A percentile compares a stretch with the other conserved stretches of the same genome.
These are phyloP conservation scores for Anagyrus pseudococci DNA, from an alignment of 2,888 invertebrate genomes.

Conservation along the genomic window DNA sequence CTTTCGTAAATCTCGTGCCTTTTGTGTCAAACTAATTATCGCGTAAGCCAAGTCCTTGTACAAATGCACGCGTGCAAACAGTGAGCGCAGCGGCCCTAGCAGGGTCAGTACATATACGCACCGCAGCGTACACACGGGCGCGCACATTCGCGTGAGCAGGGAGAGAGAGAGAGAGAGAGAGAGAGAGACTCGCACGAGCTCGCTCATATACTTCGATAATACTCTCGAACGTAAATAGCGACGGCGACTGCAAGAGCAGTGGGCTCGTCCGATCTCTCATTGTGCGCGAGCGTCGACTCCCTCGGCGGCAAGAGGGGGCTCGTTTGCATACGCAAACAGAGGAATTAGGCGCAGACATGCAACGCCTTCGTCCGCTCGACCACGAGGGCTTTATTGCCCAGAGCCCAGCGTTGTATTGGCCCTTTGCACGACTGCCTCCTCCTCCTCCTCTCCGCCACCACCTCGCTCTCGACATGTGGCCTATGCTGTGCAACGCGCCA, in stretches of 20 bases:
- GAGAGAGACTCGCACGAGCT: too few relatives aligned
- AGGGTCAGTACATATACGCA: too few relatives aligned
- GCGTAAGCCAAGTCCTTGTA: too few relatives aligned
- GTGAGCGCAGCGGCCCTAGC: too few relatives aligned
- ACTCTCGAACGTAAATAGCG: not conserved
- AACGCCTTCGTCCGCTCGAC: constrained; percentile 15
- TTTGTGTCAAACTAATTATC: too few relatives aligned
- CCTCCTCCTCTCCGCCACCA: too few relatives aligned
- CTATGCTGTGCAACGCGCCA: too few relatives aligned
- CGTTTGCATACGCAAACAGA: constrained; percentile 56
- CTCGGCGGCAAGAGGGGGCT: constrained; percentile 37
- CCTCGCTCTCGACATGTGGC: too few relatives aligned
- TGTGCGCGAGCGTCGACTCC: constrained; percentile 8
- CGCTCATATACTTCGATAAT: constrained; percentile 8
- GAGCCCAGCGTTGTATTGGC: too few relatives aligned
- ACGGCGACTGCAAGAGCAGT: not conserved
- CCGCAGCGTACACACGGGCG: not conserved
- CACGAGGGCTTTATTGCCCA: not conserved
- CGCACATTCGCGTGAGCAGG: not conserved
- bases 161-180: not conserved
- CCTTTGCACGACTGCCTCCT: too few relatives aligned
- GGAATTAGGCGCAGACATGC: constrained; percentile 51
- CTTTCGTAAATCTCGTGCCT: too few relatives aligned
- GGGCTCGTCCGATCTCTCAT: constrained; percentile 20
- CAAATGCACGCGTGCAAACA: too few relatives aligned